Evolutionary conservation across 2,888 invertebrate species (phyloP), one percentile per base, ranked within the genome.

Genomic region (Brenthis daphne): DNA sequence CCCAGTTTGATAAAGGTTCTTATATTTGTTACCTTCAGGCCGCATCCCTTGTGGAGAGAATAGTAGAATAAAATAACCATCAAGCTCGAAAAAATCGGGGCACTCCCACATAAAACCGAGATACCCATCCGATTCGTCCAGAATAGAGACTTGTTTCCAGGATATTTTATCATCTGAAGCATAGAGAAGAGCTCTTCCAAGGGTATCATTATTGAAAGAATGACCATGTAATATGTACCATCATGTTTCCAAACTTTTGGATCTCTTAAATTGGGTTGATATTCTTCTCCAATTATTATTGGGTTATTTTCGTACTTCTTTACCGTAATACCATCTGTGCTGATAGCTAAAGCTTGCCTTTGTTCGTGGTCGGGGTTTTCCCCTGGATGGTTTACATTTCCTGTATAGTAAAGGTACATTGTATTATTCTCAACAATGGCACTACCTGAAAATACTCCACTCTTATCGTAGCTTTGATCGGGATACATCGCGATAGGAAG

Each of bases 101-200:
- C 93, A 93, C 75, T 94, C 93, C 87, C 88, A 93, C 90, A 93
- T 91, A 57, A 79, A 89, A 0, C 90, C 90, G 1, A 89, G 80
- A 16, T 73, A 76, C 6, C 88, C 89, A 61, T 88, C 79, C 0
- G 92, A 89, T 75, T 85, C 73, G 55, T 69, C 83, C 16, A 92
- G 73, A 57, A 84, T 72, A 3, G 87, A 79, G 0, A 75, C 77
- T 74, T 86, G 76, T 8, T 79, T 51, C 92, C 92, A 93, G 24
- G 77, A 74, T 6, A 79, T 73, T 73, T 81, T 80, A 74, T 93
- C 85, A 14, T 78, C 54, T 0, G 93, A 93, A 20, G 77, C 64
- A 72, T 85, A 93, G 6, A 93, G 75, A 24, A 92, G 75, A 0
- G 72, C 85, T 57, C 86, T 82, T 12, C 92, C 93, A 5, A 77